A percentile compares a stretch with the other conserved stretches of the same genome.
Evolutionary conservation across 2,113 vertebrate species (phyloP).

Genomic region (Arvicanthis niloticus): DNA sequence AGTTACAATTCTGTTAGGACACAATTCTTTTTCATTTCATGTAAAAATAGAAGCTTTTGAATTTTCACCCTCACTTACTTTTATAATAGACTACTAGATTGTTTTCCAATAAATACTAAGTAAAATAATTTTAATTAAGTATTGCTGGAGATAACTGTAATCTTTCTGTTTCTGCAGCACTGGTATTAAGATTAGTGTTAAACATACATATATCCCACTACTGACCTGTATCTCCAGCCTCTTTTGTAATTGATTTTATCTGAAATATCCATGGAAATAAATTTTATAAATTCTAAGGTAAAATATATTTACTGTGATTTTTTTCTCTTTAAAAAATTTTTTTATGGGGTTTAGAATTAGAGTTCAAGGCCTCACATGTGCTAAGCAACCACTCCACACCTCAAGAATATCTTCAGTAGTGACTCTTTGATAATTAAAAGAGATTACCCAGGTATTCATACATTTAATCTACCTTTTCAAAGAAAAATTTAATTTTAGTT

Average conservation of each 20-base stretch:
- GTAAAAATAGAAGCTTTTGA: not conserved
- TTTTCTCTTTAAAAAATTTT: not conserved
- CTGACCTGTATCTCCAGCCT: not conserved
- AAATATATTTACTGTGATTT: slow-evolving; percentile 6
- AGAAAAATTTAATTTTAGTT: slow-evolving; percentile 46
- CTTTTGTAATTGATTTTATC: not conserved
- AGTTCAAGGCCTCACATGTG: not conserved
- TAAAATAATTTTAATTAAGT: not conserved
- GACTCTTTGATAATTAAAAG: slow-evolving; percentile 20
- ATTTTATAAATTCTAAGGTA: slow-evolving; percentile 45
- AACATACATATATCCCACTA: not conserved
- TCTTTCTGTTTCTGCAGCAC: not conserved
- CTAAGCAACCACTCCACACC: not conserved
- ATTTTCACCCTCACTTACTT: not conserved
- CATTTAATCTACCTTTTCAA: not conserved
- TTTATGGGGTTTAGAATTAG: not conserved
- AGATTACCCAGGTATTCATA: not conserved
- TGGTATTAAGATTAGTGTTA: not conserved
- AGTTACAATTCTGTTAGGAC: slow-evolving; percentile 14
- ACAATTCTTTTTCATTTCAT: not conserved
- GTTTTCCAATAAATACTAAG: slow-evolving; percentile 1
- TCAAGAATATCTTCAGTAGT: not conserved
- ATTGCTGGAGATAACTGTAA: not conserved
- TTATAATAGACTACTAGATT: slow-evolving; percentile 1
- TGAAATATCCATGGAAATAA: not conserved